Evolutionary conservation across 2,113 vertebrate species (phyloP), one percentile per base, ranked within the genome.

Genomic region (Salminus brasiliensis): DNA sequence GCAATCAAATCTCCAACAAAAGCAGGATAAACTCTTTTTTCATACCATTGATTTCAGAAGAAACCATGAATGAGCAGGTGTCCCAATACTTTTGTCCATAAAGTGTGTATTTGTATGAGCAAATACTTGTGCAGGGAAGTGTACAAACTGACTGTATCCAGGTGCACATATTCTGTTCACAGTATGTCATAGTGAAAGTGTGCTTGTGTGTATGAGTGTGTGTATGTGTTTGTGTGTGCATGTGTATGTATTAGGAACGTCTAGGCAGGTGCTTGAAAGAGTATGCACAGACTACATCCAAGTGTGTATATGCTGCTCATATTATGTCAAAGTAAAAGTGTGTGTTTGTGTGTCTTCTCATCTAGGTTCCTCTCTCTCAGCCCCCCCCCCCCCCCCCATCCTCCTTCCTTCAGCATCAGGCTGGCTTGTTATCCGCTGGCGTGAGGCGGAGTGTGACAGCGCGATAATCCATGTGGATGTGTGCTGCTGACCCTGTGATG

Each of bases 401-500:
- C 71, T 43, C 27, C 10, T 60, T 82, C 76, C 80, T 63, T 83
- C 83, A 43, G 47, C 78, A 79, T 59, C 66, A 62, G 49, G 71
- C 30, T 80, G 81, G 90, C 89, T 90, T 87, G 78, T 86, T 87
- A 85, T 63, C 83, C 72, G 34, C 66, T 81, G 71, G 72, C 73
- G 78, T 78, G 75, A 39, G 13, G 70, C 43, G 34, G 55, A 83
- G 85, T 87, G 85, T 80, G 89, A 90, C 89, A 87, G 81, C 76
- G 78, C 30, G 57, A 86, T 87, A 90, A 90, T 84, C 85, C 86
- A 88, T 84, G 82, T 87, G 88, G 91, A 89, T 90, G 87, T 90
- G 86, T 85, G 85, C 84, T 75, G 63, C 79, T 87, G 84, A 89
- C 90, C 90, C 87, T 88, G 85, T 81, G 83, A 86, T 55, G 79